A percentile compares a stretch with the other conserved stretches of the same genome.
These are phyloP conservation scores for Corynorhinus townsendii DNA, from an alignment of 2,113 vertebrate species.

Conservation along the genomic window DNA sequence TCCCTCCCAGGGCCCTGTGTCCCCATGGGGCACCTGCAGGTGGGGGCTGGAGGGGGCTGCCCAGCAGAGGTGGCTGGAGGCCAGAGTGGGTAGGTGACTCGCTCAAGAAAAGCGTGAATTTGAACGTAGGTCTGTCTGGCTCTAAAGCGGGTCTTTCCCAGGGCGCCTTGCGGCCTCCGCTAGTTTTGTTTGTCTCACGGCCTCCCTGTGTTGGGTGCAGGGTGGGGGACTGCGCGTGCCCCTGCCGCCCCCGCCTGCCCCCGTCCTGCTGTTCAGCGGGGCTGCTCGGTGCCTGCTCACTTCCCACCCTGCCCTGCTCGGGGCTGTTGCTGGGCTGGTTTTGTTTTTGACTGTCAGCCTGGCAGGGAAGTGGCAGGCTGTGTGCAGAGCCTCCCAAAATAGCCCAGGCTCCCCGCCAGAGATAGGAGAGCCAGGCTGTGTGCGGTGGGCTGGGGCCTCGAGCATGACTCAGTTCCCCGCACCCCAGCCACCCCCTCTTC, in stretches of 20 bases:
- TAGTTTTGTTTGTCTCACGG: background rate
- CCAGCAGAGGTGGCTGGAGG: background rate
- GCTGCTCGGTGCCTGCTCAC: background rate
- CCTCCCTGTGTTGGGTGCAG: background rate
- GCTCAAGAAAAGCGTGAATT: background rate
- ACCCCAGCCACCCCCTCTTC: background rate
- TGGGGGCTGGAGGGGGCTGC: background rate
- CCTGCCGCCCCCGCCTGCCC: background rate
- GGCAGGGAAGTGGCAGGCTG: constrained; percentile 66
- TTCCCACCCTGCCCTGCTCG: constrained; percentile 46
- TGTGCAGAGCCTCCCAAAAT: constrained; percentile 69
- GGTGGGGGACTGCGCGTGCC: background rate
- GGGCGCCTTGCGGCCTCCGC: background rate
- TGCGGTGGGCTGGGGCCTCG: constrained; percentile 47
- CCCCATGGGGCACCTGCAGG: background rate
- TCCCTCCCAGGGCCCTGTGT: background rate
- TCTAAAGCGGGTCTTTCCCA: background rate
- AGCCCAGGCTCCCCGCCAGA: constrained; percentile 57
- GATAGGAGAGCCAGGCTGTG: constrained; percentile 44
- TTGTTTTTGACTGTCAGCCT: constrained; percentile 66
- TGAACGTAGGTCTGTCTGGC: background rate
- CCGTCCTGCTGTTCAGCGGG: background rate
- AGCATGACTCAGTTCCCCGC: constrained; percentile 14
- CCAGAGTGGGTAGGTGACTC: background rate
- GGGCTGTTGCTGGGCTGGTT: constrained; percentile 50